Evolutionary conservation across 2,888 invertebrate genomes (phyloP).

Genomic region (Harpalus rufipes): DNA sequence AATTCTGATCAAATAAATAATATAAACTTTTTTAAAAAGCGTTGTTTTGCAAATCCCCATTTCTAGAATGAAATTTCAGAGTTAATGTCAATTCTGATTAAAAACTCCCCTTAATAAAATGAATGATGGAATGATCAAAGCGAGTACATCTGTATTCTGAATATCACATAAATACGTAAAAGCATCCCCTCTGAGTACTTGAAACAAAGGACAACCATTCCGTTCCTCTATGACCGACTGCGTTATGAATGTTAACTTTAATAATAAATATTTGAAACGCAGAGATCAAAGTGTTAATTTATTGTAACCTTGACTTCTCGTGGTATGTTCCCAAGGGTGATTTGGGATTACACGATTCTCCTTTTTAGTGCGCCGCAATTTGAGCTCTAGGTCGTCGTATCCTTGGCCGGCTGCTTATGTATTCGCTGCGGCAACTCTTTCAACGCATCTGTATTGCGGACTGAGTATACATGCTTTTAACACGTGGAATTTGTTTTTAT

Average conservation of each 20-base stretch:
- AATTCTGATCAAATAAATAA: too few relatives aligned
- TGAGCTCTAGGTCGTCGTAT: slow-evolving; percentile 38
- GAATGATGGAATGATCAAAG: slow-evolving; percentile 28
- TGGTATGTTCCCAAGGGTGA: slow-evolving; percentile 34
- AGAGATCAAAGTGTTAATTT: slow-evolving; percentile 55
- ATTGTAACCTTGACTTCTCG: slow-evolving; percentile 57
- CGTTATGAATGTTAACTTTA: slow-evolving; percentile 41
- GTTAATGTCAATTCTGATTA: slow-evolving; percentile 8
- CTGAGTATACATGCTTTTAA: slow-evolving; percentile 17
- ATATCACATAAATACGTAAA: slow-evolving; percentile 45
- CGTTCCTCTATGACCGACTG: not conserved
- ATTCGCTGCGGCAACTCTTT: slow-evolving; percentile 46
- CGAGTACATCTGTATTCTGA: not conserved
- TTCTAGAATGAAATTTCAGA: not conserved
- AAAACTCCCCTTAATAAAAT: slow-evolving; percentile 25
- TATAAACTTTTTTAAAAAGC: not conserved
- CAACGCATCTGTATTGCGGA: slow-evolving; percentile 13
- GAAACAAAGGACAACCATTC: slow-evolving; percentile 6
- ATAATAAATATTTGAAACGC: slow-evolving; percentile 24
- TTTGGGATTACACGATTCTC: slow-evolving; percentile 52
- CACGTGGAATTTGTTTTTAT: slow-evolving; percentile 42
- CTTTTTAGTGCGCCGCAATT: slow-evolving; percentile 55
- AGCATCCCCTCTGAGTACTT: slow-evolving; percentile 25
- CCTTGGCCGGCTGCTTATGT: slow-evolving; percentile 37
- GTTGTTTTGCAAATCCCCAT: not conserved